Conservation (phyloP, 2,113 vertebrate genomes). For the Mobula birostris region DNA sequence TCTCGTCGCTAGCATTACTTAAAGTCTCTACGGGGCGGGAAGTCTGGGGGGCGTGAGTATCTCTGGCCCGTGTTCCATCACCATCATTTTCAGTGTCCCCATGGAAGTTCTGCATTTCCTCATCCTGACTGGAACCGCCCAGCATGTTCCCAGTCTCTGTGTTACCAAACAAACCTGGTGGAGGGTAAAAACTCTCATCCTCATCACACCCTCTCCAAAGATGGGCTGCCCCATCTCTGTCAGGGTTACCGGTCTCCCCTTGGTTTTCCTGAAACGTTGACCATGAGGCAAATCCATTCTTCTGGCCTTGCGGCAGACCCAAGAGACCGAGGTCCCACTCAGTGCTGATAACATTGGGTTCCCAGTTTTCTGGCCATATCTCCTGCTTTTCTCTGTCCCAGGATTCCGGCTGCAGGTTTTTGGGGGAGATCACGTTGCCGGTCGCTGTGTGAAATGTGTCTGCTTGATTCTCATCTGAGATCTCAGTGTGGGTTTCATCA, state of each 20-base stretch:
- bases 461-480: not conserved
- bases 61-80: conserved; percentile 43
- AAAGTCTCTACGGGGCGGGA: conserved; percentile 51
- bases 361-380: conserved; percentile 54
- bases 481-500: not conserved
- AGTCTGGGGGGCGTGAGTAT: conserved; percentile 47
- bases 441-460: conserved; percentile 30
- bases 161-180: conserved; percentile 48
- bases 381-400: conserved; percentile 44
- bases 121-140: conserved; percentile 45
- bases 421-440: not conserved
- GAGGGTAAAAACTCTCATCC: conserved; percentile 49
- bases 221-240: conserved; percentile 46
- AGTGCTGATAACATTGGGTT: conserved; percentile 50
- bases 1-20: conserved; percentile 56
- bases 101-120: conserved; percentile 42
- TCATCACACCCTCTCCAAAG: conserved; percentile 54
- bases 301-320: conserved; percentile 47
- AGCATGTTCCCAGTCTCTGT: conserved; percentile 46
- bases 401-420: conserved; percentile 51
- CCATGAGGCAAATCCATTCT: conserved; percentile 54
- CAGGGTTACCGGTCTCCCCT: conserved; percentile 39
- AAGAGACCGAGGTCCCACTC: conserved; percentile 52
- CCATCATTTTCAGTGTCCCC: conserved; percentile 43
- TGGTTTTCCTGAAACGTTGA: conserved; percentile 50